Evolutionary conservation across 2,888 invertebrate genomes (phyloP).

Genomic region (Adelphocoris suturalis): DNA sequence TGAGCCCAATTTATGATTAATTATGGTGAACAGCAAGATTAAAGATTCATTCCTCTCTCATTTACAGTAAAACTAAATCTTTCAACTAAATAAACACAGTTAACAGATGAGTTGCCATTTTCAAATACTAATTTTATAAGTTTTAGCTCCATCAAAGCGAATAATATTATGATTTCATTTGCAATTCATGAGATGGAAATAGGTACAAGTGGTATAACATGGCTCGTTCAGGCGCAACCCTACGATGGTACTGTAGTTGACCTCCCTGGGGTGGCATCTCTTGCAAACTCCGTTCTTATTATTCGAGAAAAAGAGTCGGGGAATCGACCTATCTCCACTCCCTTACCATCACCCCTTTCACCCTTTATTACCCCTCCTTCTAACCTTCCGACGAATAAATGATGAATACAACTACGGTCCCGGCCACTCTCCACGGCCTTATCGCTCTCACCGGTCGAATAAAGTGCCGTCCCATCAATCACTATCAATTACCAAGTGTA

Average conservation of each 20-base stretch:
- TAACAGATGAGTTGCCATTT: no score
- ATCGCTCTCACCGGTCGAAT: slow-evolving; percentile 13
- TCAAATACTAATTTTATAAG: no score
- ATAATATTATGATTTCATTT: no score
- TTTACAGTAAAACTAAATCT: no score
- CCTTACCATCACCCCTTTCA: no score
- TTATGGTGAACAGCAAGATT: no score
- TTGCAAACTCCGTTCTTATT: neutral
- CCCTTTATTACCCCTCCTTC: no score
- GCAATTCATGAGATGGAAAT: neutral
- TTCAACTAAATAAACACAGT: no score
- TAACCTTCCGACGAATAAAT: neutral
- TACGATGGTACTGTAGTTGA: neutral
- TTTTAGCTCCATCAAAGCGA: no score
- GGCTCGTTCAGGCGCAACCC: neutral
- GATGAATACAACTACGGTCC: slow-evolving; percentile 25
- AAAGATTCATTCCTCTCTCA: no score
- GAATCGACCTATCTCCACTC: neutral
- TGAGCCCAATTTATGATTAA: no score
- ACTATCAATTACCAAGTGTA: slow-evolving; percentile 28
- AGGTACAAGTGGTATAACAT: neutral
- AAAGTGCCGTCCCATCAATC: slow-evolving; percentile 23
- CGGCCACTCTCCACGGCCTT: neutral
- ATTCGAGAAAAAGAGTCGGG: neutral
- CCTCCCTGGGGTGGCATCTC: neutral